A percentile compares a stretch with the other conserved stretches of the same genome.
phyloP scores from a whole-genome alignment of 2,797 vertebrate species.

The Sphaeramia orbicularis region DNA sequence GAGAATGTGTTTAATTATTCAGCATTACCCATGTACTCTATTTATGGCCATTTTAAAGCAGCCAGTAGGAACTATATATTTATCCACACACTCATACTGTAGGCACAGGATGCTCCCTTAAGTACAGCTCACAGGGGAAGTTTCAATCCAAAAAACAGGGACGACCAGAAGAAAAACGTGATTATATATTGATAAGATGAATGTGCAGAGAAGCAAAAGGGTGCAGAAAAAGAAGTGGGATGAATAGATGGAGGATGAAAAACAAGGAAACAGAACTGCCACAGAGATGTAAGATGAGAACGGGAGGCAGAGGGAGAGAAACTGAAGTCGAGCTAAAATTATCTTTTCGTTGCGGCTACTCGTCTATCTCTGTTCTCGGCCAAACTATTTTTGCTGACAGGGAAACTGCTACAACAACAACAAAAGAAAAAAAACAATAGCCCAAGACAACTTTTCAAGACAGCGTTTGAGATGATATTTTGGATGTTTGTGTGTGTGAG shows the following conservation, averaged over 20 bases:
- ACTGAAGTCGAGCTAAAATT: conserved; percentile 33
- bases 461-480: conserved; percentile 38
- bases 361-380: conserved; percentile 33
- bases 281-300: conserved; percentile 40
- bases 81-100: conserved; percentile 31
- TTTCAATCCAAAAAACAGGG: conserved; percentile 36
- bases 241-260: conserved; percentile 25
- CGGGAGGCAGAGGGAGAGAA: conserved; percentile 14
- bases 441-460: conserved; percentile 27
- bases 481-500: conserved; percentile 1
- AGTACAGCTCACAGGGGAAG: conserved; percentile 53
- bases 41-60: conserved; percentile 80
- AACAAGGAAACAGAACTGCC: conserved; percentile 23
- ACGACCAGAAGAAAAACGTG: conserved; percentile 39
- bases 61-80: conserved; percentile 67
- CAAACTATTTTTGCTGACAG: conserved; percentile 29
- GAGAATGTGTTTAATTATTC: conserved; percentile 81
- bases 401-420: conserved; percentile 27
- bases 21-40: conserved; percentile 80
- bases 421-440: neutral
- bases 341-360: conserved; percentile 31
- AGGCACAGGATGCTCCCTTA: conserved; percentile 47
- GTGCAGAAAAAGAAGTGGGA: neutral
- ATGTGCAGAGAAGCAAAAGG: conserved; percentile 4
- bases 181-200: conserved; percentile 64